Evolutionary conservation across 23 tunicate genomes (phyloP).

Genomic region (Halocynthia roretzi): DNA sequence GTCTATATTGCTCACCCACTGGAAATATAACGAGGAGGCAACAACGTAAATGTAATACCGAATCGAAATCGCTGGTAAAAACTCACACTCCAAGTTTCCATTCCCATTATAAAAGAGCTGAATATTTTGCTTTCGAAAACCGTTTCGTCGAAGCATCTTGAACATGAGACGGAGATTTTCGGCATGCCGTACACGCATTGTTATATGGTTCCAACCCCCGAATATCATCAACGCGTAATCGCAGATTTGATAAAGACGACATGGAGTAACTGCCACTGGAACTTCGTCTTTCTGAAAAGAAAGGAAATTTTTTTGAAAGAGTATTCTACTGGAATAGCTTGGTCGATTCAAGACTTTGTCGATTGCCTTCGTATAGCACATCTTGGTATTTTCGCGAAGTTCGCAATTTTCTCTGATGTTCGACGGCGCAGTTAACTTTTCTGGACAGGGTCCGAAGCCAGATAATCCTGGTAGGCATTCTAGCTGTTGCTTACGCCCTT

Average conservation of each 20-base stretch:
- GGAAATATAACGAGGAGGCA: slow-evolving; percentile 1
- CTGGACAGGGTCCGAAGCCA: slow-evolving; percentile 53
- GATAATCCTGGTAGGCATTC: slow-evolving; percentile 33
- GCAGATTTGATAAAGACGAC: slow-evolving; percentile 17
- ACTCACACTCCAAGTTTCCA: slow-evolving; percentile 31
- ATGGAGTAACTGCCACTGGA: neutral
- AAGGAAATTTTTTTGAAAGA: neutral
- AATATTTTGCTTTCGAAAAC: slow-evolving; percentile 47
- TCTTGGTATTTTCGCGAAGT: slow-evolving; percentile 30
- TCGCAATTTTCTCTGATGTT: slow-evolving; percentile 26
- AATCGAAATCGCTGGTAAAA: neutral
- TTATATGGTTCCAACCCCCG: slow-evolving; percentile 69
- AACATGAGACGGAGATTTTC: slow-evolving; percentile 29
- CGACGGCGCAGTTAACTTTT: slow-evolving; percentile 8
- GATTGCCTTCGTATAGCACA: slow-evolving; percentile 32
- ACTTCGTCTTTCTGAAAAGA: too few relatives aligned
- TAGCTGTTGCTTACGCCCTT: slow-evolving; percentile 26
- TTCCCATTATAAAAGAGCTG: slow-evolving; percentile 54
- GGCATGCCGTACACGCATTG: slow-evolving; percentile 25
- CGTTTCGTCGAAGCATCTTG: slow-evolving; percentile 40
- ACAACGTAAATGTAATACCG: neutral
- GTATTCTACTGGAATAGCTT: neutral
- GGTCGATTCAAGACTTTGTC: neutral
- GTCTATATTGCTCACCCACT: slow-evolving; percentile 22
- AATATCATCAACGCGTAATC: slow-evolving; percentile 68